Conservation (phyloP, 2,113 vertebrate species). For the Recurvirostra avosetta region DNA sequence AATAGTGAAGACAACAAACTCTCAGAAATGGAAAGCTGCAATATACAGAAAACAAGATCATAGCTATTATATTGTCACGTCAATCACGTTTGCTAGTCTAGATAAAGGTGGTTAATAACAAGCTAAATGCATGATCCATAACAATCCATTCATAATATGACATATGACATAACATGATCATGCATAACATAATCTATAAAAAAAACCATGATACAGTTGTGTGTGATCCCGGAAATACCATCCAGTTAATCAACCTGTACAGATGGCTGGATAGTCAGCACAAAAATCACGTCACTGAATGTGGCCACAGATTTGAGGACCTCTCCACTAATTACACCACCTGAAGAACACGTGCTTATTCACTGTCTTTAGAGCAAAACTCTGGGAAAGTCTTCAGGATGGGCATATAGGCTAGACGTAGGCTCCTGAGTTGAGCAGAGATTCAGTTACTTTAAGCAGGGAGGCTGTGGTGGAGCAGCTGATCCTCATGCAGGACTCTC, state of each 20-base stretch:
- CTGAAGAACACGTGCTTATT: background rate
- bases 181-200: background rate
- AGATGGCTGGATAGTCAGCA: background rate
- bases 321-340: background rate
- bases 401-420: background rate
- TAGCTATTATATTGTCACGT: background rate
- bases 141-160: background rate
- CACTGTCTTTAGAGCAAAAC: background rate
- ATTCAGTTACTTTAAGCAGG: background rate
- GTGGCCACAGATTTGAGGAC: background rate
- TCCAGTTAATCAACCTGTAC: background rate
- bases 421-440: background rate
- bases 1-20: background rate
- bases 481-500: accelerated
- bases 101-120: background rate
- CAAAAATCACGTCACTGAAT: background rate
- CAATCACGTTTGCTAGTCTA: background rate
- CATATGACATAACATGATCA: background rate
- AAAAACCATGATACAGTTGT: background rate
- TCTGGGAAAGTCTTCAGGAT: background rate
- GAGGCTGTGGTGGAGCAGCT: background rate
- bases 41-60: background rate
- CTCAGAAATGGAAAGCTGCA: background rate
- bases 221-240: background rate
- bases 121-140: background rate